Conservation (phyloP, 2,113 vertebrate species). For the Pterocles orientalis region DNA sequence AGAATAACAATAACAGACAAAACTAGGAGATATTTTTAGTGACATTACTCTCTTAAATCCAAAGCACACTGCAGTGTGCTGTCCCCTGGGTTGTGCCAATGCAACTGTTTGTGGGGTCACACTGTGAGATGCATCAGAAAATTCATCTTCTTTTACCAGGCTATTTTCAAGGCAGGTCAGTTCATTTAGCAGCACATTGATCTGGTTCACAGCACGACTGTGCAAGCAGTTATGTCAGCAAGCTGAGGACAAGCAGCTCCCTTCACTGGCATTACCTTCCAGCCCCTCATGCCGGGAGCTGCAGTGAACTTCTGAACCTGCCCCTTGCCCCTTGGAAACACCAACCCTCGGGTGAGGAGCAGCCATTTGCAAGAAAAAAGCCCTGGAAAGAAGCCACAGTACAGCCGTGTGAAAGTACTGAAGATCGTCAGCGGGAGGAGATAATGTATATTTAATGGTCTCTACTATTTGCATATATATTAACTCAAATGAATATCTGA, state of each 20-base stretch:
- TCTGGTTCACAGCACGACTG: neutral
- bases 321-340: neutral
- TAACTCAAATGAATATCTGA: neutral
- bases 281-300: neutral
- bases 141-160: neutral
- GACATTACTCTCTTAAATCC: neutral
- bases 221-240: neutral
- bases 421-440: neutral
- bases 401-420: neutral
- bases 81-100: accelerated
- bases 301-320: neutral
- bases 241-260: neutral
- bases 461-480: conserved; percentile 28
- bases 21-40: neutral
- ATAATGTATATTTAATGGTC: conserved; percentile 23
- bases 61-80: accelerated
- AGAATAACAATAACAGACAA: neutral
- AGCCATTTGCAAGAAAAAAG: neutral
- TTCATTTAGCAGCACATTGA: neutral
- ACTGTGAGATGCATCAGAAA: neutral
- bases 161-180: neutral
- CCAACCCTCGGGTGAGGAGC: neutral
- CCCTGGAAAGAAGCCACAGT: neutral
- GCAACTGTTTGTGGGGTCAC: neutral
- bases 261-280: neutral